Evolutionary conservation across 2,888 invertebrate genomes (phyloP).

Genomic region (Oegoconia quadripuncta): DNA sequence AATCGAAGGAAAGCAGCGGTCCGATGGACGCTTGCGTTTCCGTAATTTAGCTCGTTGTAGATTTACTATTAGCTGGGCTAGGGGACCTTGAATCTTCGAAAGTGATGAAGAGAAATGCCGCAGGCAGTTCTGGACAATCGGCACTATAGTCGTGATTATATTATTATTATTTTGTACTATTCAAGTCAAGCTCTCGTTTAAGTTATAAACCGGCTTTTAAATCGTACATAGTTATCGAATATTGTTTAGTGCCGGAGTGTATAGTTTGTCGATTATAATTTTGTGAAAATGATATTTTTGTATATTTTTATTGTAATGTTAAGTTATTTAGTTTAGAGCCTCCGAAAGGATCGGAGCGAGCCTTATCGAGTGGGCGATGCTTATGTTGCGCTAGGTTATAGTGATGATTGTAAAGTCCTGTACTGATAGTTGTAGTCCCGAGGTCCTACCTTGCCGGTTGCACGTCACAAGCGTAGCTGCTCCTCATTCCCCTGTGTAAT

Average conservation of each 20-base stretch:
- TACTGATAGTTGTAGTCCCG: conserved; percentile 73
- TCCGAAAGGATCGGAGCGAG: conserved; percentile 48
- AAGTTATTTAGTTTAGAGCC: conserved; percentile 68
- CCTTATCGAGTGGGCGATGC: conserved; percentile 53
- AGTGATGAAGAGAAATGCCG: conserved; percentile 64
- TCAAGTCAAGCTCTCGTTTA: conserved; percentile 77
- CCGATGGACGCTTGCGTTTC: conserved; percentile 55
- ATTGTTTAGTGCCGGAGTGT: conserved; percentile 73
- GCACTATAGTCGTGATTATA: conserved; percentile 76
- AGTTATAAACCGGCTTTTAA: conserved; percentile 71
- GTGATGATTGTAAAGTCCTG: conserved; percentile 78
- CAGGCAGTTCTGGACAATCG: conserved; percentile 78
- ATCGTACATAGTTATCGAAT: conserved; percentile 75
- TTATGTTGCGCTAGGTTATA: conserved; percentile 65
- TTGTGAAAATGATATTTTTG: conserved; percentile 79
- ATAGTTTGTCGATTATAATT: conserved; percentile 74
- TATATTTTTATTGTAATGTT: conserved; percentile 76
- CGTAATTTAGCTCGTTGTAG: conserved; percentile 75
- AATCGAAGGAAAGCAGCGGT: conserved; percentile 67
- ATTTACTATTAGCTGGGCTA: conserved; percentile 78
- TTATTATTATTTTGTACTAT: conserved; percentile 64
- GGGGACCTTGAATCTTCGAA: conserved; percentile 77
- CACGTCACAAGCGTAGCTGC: conserved; percentile 75
- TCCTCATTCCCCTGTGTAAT: conserved; percentile 77
- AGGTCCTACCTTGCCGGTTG: conserved; percentile 75